A percentile compares a stretch with the other conserved stretches of the same genome.
Conservation (phyloP, 2,888 invertebrate genomes). For the Nudaria mundana region DNA sequence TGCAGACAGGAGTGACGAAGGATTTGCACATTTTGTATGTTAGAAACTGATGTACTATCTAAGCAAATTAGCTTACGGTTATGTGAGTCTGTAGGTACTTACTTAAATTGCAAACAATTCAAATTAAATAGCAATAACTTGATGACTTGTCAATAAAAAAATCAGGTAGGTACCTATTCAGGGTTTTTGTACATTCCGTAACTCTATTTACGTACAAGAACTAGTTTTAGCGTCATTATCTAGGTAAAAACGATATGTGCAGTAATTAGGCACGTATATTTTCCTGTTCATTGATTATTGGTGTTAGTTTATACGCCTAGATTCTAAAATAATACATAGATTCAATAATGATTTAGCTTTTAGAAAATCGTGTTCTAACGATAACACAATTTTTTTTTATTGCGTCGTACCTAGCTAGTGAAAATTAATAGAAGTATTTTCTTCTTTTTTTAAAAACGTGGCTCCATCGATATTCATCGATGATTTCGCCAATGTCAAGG, state of each 20-base stretch:
- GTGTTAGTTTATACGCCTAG: too few relatives aligned
- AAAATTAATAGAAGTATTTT: too few relatives aligned
- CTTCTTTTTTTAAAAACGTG: too few relatives aligned
- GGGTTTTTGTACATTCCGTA: background rate
- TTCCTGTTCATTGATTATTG: background rate
- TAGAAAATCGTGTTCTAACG: too few relatives aligned
- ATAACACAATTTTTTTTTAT: too few relatives aligned
- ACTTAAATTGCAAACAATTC: background rate
- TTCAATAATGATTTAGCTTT: too few relatives aligned
- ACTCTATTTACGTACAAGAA: background rate
- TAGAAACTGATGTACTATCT: conserved; percentile 2
- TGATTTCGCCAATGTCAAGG: too few relatives aligned
- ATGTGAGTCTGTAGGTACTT: conserved; percentile 14
- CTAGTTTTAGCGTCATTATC: background rate
- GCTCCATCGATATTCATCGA: too few relatives aligned
- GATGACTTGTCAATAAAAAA: conserved; percentile 2
- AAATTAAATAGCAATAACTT: conserved; percentile 6
- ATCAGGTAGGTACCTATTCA: background rate
- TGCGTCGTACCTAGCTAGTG: too few relatives aligned
- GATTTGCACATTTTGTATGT: too few relatives aligned
- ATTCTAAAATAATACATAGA: too few relatives aligned
- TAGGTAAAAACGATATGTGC: background rate
- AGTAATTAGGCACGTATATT: background rate
- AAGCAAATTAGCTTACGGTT: conserved; percentile 8
- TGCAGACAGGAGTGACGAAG: too few relatives aligned